A percentile compares a stretch with the other conserved stretches of the same genome.
Conservation (phyloP, 2,888 invertebrate species). For the Epicampocera succincta region DNA sequence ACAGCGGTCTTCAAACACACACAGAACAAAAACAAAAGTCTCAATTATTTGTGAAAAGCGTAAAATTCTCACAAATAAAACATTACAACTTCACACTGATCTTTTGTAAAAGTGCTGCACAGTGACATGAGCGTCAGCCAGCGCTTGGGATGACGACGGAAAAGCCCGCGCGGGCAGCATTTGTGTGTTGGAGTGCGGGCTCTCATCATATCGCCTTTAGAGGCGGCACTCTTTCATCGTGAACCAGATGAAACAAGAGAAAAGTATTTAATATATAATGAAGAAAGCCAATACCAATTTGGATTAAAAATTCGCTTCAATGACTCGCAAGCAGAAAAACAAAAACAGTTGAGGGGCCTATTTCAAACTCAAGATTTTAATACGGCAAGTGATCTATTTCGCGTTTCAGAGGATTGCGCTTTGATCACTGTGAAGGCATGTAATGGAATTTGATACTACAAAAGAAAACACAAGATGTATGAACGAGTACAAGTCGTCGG, state of each 20-base stretch:
- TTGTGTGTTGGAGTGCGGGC: slow-evolving; percentile 27
- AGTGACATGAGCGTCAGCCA: slow-evolving; percentile 70
- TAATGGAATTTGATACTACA: slow-evolving; percentile 66
- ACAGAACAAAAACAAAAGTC: slow-evolving; percentile 10
- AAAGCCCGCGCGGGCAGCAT: slow-evolving; percentile 20
- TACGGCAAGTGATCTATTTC: slow-evolving; percentile 70
- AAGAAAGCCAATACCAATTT: slow-evolving; percentile 74
- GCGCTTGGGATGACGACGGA: slow-evolving; percentile 63
- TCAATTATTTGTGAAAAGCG: slow-evolving; percentile 66
- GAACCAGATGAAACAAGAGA: slow-evolving; percentile 14
- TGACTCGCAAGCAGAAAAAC: slow-evolving; percentile 73
- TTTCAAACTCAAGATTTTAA: slow-evolving; percentile 61
- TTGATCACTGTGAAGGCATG: slow-evolving; percentile 67
- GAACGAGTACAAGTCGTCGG: too few species aligned
- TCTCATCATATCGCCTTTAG: slow-evolving; percentile 12
- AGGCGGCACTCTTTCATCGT: slow-evolving; percentile 51
- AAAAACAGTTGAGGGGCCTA: slow-evolving; percentile 23
- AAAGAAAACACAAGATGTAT: slow-evolving; percentile 44
- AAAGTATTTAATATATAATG: slow-evolving; percentile 48
- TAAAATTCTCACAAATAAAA: slow-evolving; percentile 61
- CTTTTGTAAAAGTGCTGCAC: slow-evolving; percentile 76
- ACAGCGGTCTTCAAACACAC: background rate
- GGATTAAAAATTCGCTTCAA: slow-evolving; percentile 79
- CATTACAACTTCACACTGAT: slow-evolving; percentile 78
- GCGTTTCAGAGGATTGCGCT: slow-evolving; percentile 59